These are phyloP conservation scores for Leucozona laternaria DNA, from an alignment of 2,888 invertebrate species.

Conservation along the genomic window DNA sequence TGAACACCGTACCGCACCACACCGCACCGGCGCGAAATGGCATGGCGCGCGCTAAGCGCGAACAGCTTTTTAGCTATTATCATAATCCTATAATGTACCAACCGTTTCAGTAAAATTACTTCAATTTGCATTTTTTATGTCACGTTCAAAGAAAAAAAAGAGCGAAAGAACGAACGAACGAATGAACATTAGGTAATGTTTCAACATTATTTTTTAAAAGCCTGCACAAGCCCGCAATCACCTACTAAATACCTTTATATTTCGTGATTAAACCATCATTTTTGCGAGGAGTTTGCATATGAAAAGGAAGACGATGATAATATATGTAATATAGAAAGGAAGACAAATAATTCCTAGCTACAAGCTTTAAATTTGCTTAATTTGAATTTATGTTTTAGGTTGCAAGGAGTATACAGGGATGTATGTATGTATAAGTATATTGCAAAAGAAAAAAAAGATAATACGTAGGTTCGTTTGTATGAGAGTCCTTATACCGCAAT, in stretches of 20 bases:
- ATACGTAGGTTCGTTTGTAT: no score
- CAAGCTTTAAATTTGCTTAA: constrained; percentile 66
- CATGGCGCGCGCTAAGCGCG: constrained; percentile 26
- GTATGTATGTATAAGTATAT: not conserved
- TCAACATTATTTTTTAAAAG: constrained; percentile 5
- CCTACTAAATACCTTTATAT: constrained; percentile 51
- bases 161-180: not conserved
- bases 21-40: no score
- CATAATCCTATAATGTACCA: constrained; percentile 52
- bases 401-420: not conserved
- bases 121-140: constrained; percentile 65
- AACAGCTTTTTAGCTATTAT: constrained; percentile 44
- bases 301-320: not conserved
- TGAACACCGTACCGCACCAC: constrained; percentile 25
- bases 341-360: not conserved
- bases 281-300: not conserved
- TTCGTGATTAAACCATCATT: constrained; percentile 50
- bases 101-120: constrained; percentile 54
- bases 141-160: not conserved
- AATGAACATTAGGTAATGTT: constrained; percentile 22
- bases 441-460: not conserved
- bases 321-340: not conserved
- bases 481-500: not conserved
- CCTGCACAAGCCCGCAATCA: constrained; percentile 56
- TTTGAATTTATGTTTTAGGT: constrained; percentile 33